Conservation (phyloP, 2,113 vertebrate species). For the Lepidothrix coronata region DNA sequence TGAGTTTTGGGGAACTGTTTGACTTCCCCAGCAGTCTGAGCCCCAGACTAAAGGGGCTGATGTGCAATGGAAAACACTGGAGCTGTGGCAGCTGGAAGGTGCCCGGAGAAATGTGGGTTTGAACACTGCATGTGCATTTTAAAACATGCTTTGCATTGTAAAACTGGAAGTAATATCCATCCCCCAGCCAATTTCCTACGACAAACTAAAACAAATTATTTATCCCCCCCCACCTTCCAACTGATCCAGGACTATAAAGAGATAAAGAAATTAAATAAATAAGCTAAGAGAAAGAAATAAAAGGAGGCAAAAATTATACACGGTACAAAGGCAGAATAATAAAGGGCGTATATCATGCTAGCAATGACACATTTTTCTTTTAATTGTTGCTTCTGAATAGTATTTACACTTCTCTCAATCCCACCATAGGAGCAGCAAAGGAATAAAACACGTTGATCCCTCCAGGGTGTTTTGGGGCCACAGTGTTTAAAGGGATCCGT, state of each 20-base stretch:
- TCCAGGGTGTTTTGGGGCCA: not conserved
- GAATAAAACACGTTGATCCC: accelerated
- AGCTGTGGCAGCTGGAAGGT: not conserved
- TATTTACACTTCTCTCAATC: no score
- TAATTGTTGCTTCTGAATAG: not conserved
- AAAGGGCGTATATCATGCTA: accelerated
- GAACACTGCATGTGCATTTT: not conserved
- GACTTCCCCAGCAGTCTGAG: not conserved
- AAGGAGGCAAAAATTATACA: accelerated
- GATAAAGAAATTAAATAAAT: no score
- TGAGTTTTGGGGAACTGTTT: not conserved
- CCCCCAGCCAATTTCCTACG: not conserved
- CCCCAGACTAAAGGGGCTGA: not conserved
- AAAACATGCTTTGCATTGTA: not conserved
- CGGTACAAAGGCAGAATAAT: not conserved
- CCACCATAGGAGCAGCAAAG: accelerated
- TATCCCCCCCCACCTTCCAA: not conserved
- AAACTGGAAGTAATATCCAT: not conserved
- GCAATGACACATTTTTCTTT: accelerated
- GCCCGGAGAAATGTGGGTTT: not conserved
- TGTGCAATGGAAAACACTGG: not conserved
- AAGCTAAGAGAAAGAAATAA: no score
- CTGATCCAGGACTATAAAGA: not conserved
- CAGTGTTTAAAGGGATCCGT: accelerated
- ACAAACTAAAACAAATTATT: not conserved